Conservation (phyloP, 2,797 vertebrate species). For the Alauda arvensis region DNA sequence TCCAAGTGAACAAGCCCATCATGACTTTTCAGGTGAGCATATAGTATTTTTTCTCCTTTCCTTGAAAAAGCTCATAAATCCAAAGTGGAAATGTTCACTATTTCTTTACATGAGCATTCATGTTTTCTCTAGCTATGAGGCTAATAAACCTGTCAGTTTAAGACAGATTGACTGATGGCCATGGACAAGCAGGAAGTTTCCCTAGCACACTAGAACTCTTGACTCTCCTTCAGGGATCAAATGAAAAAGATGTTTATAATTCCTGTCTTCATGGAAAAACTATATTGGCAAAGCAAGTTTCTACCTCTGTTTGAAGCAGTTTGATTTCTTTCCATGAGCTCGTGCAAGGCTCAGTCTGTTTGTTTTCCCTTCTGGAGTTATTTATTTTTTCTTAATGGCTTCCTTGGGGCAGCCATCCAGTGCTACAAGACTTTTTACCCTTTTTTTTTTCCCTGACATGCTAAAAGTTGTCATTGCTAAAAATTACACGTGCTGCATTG, state of each 20-base stretch:
- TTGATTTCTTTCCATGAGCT: not conserved
- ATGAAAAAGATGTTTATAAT: not conserved
- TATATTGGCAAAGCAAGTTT: not conserved
- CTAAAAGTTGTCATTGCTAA: not conserved
- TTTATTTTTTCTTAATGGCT: not conserved
- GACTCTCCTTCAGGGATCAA: not conserved
- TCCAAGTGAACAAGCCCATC: not conserved
- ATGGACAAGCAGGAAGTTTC: not conserved
- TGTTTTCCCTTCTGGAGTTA: not conserved
- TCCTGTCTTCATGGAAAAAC: not conserved
- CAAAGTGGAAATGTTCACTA: not conserved
- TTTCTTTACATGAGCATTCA: not conserved
- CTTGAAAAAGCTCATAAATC: not conserved
- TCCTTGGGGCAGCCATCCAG: not conserved
- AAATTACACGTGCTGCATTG: not conserved
- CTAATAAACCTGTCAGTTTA: not conserved
- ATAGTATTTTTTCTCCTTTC: not conserved
- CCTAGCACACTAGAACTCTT: not conserved
- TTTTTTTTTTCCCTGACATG: not conserved
- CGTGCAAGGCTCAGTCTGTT: not conserved
- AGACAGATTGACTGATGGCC: not conserved
- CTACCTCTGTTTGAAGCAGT: not conserved
- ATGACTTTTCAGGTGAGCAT: not conserved
- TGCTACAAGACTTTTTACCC: rapidly evolving
- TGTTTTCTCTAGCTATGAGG: slow-evolving; percentile 9